Conservation (phyloP, 2,888 invertebrate species). For the Drosophila limbata region DNA sequence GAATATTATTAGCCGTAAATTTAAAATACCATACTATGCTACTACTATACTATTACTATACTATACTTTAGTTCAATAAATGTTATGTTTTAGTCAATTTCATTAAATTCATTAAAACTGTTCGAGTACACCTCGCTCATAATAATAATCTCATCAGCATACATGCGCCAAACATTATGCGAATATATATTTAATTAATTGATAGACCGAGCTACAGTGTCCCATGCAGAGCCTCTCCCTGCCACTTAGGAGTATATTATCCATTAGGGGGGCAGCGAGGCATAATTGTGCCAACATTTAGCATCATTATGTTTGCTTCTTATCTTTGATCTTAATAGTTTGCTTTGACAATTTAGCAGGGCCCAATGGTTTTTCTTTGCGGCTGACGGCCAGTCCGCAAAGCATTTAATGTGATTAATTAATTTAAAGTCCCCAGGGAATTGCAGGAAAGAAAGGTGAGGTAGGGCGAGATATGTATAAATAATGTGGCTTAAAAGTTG, state of each 20-base stretch:
- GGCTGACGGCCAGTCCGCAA: slow-evolving; percentile 35
- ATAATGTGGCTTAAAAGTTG: slow-evolving; percentile 29
- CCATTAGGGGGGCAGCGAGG: slow-evolving; percentile 60
- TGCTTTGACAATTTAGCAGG: slow-evolving; percentile 61
- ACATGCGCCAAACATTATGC: slow-evolving; percentile 24
- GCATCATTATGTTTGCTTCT: slow-evolving; percentile 71
- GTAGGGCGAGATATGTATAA: slow-evolving; percentile 6
- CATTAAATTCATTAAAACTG: background rate
- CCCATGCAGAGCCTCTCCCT: background rate
- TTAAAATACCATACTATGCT: too few relatives aligned
- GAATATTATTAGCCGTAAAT: too few relatives aligned
- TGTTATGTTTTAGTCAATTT: too few relatives aligned
- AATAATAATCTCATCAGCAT: slow-evolving; percentile 34
- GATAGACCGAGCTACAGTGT: slow-evolving; percentile 31
- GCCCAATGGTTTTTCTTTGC: slow-evolving; percentile 30
- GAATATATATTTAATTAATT: slow-evolving; percentile 60
- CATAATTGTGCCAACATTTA: slow-evolving; percentile 72
- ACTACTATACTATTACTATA: too few relatives aligned
- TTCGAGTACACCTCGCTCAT: slow-evolving; percentile 13
- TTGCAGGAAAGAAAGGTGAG: background rate
- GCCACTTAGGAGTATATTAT: slow-evolving; percentile 14
- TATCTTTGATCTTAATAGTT: slow-evolving; percentile 78
- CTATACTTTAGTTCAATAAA: too few relatives aligned
- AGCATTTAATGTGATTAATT: slow-evolving; percentile 75
- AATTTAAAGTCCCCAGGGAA: slow-evolving; percentile 63